phyloP scores from a whole-genome alignment of 2,888 invertebrate genomes.

The Leucophenga maculata region DNA sequence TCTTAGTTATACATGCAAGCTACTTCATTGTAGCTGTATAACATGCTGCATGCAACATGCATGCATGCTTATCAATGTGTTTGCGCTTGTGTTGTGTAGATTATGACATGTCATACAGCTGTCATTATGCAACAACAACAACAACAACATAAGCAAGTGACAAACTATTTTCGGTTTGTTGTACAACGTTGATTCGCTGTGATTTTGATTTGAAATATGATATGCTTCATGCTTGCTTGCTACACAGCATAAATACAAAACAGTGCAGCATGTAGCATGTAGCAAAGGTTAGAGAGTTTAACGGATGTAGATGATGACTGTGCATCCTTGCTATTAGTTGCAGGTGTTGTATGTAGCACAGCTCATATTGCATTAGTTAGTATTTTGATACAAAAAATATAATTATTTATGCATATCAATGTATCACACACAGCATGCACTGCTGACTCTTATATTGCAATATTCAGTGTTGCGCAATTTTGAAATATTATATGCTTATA shows the following conservation, averaged over 20 bases:
- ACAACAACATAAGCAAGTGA: slow-evolving; percentile 34
- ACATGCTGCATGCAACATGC: not conserved
- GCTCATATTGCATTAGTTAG: not conserved
- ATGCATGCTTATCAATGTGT: not conserved
- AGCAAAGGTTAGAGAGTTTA: not conserved
- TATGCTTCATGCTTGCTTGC: not conserved
- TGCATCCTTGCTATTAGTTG: not conserved
- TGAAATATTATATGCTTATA: no score
- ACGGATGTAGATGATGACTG: not conserved
- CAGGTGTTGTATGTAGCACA: not conserved
- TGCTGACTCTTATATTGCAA: no score
- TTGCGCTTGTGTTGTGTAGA: slow-evolving; percentile 29
- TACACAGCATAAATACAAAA: not conserved
- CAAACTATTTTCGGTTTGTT: slow-evolving; percentile 39
- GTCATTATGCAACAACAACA: slow-evolving; percentile 51
- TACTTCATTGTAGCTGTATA: not conserved
- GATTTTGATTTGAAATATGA: slow-evolving; percentile 7
- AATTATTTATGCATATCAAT: no score
- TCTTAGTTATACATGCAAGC: no score
- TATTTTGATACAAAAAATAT: not conserved
- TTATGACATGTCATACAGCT: slow-evolving; percentile 57
- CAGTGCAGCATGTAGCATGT: not conserved
- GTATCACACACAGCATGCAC: no score
- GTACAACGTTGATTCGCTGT: not conserved
- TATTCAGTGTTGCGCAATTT: no score